Percentiles rank a stretch among this genome's conserved stretches.
Conservation (phyloP, 35 echinoderm and acorn worm species). For the Heliocidaris erythrogramma region DNA sequence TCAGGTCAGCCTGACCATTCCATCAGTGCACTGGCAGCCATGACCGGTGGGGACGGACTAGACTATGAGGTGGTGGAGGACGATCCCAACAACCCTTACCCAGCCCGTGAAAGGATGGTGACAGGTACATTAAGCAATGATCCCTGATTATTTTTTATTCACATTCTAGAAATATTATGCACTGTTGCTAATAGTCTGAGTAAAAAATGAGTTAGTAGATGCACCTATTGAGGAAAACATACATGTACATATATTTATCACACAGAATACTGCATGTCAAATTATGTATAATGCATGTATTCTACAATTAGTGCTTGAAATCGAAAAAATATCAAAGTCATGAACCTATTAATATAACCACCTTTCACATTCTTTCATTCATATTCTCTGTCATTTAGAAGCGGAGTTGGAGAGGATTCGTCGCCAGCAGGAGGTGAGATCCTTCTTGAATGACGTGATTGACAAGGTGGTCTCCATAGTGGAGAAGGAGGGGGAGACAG, state of each 20-base stretch:
- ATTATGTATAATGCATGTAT: too few relatives aligned
- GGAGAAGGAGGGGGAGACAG: conserved; percentile 58
- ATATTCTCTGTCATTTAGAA: not conserved
- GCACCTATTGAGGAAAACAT: too few relatives aligned
- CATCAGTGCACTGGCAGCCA: conserved; percentile 86
- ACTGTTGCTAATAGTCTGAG: too few relatives aligned
- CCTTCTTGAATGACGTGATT: conserved; percentile 73
- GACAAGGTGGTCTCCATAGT: conserved; percentile 86
- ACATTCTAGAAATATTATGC: too few relatives aligned
- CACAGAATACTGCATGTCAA: too few relatives aligned
- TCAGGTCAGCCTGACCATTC: conserved; percentile 51
- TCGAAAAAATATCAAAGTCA: too few relatives aligned
- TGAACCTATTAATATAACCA: not conserved
- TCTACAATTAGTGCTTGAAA: too few relatives aligned
- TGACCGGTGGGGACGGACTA: conserved; percentile 76
- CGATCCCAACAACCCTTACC: conserved; percentile 26
- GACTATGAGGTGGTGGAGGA: conserved; percentile 45
- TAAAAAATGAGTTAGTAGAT: too few relatives aligned
- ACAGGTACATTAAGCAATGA: not conserved
- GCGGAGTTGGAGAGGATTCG: conserved; percentile 9
- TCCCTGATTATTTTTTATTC: not conserved
- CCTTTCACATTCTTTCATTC: not conserved
- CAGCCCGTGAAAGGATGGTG: conserved; percentile 38
- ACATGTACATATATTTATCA: too few relatives aligned
- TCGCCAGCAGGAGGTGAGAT: conserved; percentile 40